Conservation (phyloP, 2,888 invertebrate genomes). For the Oxytorus armatus region DNA sequence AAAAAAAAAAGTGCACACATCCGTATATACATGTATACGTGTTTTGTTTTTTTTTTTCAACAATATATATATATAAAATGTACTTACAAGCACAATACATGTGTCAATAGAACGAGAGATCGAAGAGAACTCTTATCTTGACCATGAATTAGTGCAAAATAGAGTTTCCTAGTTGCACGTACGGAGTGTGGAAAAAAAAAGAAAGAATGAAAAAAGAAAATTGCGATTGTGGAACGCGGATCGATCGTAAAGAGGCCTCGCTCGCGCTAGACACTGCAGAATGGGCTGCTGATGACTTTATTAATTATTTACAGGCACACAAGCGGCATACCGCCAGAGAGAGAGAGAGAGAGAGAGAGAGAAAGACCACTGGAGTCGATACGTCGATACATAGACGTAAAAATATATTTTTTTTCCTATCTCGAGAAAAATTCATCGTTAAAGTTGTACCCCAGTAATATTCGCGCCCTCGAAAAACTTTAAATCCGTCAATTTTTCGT, state of each 20-base stretch:
- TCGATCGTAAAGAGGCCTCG: constrained; percentile 48
- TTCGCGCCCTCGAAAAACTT: too few relatives aligned
- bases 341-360: too few relatives aligned
- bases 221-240: constrained; percentile 62
- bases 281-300: constrained; percentile 69
- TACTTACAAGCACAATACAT: too few relatives aligned
- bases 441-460: too few relatives aligned
- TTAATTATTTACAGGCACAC: constrained; percentile 74
- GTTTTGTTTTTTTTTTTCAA: not conserved
- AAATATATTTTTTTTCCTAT: too few relatives aligned
- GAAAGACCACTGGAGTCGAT: constrained; percentile 30
- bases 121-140: constrained; percentile 36
- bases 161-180: constrained; percentile 38
- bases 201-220: constrained; percentile 31
- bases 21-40: not conserved
- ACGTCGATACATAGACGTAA: constrained; percentile 70
- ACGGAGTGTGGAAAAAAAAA: constrained; percentile 29
- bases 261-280: constrained; percentile 15
- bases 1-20: too few relatives aligned
- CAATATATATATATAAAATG: not conserved
- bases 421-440: too few relatives aligned
- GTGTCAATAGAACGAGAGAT: not conserved
- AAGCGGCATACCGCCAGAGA: constrained; percentile 37
- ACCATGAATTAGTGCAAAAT: constrained; percentile 71
- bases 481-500: too few relatives aligned